Percentiles rank a stretch among this genome's conserved stretches.
Evolutionary conservation across 2,888 invertebrate genomes (phyloP).

Genomic region (Drosophila picticornis): DNA sequence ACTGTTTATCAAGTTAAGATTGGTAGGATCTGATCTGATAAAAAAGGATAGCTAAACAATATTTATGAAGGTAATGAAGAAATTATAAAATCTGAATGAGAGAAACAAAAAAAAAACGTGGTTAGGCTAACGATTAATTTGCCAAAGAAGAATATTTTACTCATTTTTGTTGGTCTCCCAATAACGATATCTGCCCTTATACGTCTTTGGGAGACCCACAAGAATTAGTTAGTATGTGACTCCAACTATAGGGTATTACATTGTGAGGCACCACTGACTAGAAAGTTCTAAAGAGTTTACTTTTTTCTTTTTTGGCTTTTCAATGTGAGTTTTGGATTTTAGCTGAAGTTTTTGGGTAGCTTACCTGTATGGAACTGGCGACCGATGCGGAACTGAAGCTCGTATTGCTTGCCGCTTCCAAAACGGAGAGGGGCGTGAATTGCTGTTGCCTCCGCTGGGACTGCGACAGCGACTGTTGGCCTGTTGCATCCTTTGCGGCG

Average conservation of each 20-base stretch:
- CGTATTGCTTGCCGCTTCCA: slow-evolving; percentile 81
- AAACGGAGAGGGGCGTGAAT: slow-evolving; percentile 73
- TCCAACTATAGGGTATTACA: slow-evolving; percentile 7
- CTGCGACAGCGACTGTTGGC: slow-evolving; percentile 15
- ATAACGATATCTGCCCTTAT: not conserved
- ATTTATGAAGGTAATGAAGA: not conserved
- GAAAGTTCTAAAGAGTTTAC: slow-evolving; percentile 24
- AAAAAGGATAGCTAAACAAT: not conserved
- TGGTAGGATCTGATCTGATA: not conserved
- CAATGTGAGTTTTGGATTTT: slow-evolving; percentile 32
- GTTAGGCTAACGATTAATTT: not conserved
- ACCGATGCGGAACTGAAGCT: slow-evolving; percentile 85
- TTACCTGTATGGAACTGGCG: slow-evolving; percentile 85
- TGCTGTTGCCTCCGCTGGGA: slow-evolving; percentile 67
- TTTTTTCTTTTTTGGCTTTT: slow-evolving; percentile 15
- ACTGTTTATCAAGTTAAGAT: not conserved
- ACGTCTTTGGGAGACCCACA: not conserved
- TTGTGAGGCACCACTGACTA: not conserved
- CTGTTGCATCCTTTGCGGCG: slow-evolving; percentile 54
- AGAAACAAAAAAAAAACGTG: not conserved
- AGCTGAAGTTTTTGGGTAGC: slow-evolving; percentile 37
- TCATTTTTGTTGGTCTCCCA: not conserved
- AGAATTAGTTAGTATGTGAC: not conserved
- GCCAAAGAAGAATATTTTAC: not conserved
- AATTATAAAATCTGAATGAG: not conserved